Evolutionary conservation across 2,888 invertebrate species (phyloP).

Genomic region (Nowickia ferox): DNA sequence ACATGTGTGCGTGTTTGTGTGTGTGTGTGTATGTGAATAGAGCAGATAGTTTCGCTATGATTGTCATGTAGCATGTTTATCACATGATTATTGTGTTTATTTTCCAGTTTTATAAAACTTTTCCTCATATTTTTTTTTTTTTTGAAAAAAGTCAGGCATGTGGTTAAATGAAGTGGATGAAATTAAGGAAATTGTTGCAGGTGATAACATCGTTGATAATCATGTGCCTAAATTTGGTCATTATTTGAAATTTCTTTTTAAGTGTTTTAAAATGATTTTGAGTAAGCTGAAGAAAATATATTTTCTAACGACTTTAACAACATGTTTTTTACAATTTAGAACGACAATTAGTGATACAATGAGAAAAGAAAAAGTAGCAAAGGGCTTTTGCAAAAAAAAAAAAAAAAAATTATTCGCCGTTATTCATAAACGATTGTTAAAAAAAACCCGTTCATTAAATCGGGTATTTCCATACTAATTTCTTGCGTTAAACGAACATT

Average conservation of each 20-base stretch:
- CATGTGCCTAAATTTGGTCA: slow-evolving; percentile 4
- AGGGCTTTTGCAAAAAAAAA: too few relatives aligned
- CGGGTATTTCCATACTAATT: too few relatives aligned
- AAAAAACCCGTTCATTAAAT: too few relatives aligned
- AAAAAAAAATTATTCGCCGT: too few relatives aligned
- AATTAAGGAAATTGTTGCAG: slow-evolving; percentile 18
- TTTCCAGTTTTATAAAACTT: slow-evolving; percentile 14
- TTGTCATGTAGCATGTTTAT: slow-evolving; percentile 4
- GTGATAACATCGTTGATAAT: slow-evolving; percentile 11
- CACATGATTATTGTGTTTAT: slow-evolving; percentile 44
- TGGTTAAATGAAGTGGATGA: neutral
- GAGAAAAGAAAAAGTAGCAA: too few relatives aligned
- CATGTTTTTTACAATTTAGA: too few relatives aligned
- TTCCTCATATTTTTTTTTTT: neutral
- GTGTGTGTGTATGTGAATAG: neutral
- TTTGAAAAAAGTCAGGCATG: neutral
- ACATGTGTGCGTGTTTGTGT: neutral
- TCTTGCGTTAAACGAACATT: too few relatives aligned
- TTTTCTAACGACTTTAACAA: neutral
- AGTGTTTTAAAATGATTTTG: neutral
- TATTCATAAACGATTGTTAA: too few relatives aligned
- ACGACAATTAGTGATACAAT: too few relatives aligned
- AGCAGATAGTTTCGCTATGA: neutral
- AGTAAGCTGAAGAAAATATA: neutral
- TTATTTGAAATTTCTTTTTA: neutral